Base-by-base conservation (phyloP, 64 coral and sea anemone genomes). In the Stichodactyla helianthus region DNA sequence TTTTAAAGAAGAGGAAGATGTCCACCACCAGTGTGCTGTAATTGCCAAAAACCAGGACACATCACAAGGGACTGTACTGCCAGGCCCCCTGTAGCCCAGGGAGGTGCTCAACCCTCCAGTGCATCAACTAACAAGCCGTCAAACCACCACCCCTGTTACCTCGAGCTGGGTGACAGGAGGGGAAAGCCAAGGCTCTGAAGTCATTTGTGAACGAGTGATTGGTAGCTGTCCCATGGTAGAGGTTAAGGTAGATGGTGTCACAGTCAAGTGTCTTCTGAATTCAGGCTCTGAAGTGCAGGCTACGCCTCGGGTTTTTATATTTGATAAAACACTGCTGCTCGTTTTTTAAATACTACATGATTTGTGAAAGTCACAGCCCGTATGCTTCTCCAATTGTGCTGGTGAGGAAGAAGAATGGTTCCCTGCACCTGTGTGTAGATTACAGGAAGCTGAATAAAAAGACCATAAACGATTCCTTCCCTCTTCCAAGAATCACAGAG, bases 221-320 rank as follows among this genome's bases (percentile, higher is more conserved):
- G 61, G 84, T 6, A 67, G 67, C 12, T 50, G 61, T 68, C 31
- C 57, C 18, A 11, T 86, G 7, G 84, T 68, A 61, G 51, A 2
- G 10, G 60, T n/a, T 51, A 67, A 70, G 26, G 18, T 86, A 28
- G 84, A 52, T 65, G 84, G 84, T 13, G 28, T 68, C 13, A 16
- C 19, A 5, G n/a, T 70, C 18, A 19, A 2, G n/a, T 86, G 84
- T 23, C 67, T 93, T 13, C 62, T 93, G 4, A 86, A 93, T 58
- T 88, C 86, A 6, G 87, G 91, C n/a, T 93, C 83, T 28, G 87
- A 93, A 55, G 87, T 93, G n/a, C n/a, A n/a, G n/a, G n/a, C n/a
- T n/a, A n/a, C n/a, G n/a, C n/a, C n/a, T n/a, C n/a, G n/a, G n/a
- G n/a, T n/a, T n/a, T n/a, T n/a, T n/a, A n/a, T n/a, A n/a, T n/a